These are phyloP conservation scores for Limnothrissa miodon DNA, from an alignment of 2,113 vertebrate genomes.

Conservation along the genomic window DNA sequence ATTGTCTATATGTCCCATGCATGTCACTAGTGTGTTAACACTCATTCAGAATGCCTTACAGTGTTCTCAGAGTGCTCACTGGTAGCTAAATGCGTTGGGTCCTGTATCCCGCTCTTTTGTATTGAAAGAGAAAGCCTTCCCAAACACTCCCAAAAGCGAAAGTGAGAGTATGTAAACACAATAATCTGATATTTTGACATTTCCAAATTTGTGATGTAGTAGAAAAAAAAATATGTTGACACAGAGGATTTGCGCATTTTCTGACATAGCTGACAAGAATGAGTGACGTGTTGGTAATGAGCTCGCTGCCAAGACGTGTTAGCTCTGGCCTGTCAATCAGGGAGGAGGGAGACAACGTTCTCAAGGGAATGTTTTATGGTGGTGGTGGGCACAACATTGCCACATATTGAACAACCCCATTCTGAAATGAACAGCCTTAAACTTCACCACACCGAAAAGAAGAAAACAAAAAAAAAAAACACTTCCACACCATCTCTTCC, in stretches of 20 bases:
- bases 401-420: background rate
- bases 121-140: background rate
- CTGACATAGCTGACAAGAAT: background rate
- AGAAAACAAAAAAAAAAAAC: background rate
- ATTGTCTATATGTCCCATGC: background rate
- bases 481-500: conserved; percentile 33
- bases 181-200: background rate
- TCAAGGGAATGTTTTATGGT: background rate
- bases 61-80: background rate
- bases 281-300: background rate
- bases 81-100: background rate
- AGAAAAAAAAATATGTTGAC: background rate
- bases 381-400: background rate
- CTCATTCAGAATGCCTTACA: background rate
- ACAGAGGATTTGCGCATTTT: background rate
- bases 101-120: background rate
- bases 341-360: background rate
- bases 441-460: background rate
- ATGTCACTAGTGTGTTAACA: background rate
- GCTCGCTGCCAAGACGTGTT: background rate
- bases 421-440: background rate
- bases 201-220: background rate
- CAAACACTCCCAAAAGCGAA: background rate
- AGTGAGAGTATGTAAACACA: background rate
- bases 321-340: background rate